Evolutionary conservation across 2,113 vertebrate species (phyloP).

Genomic region (Hystrix cristata): DNA sequence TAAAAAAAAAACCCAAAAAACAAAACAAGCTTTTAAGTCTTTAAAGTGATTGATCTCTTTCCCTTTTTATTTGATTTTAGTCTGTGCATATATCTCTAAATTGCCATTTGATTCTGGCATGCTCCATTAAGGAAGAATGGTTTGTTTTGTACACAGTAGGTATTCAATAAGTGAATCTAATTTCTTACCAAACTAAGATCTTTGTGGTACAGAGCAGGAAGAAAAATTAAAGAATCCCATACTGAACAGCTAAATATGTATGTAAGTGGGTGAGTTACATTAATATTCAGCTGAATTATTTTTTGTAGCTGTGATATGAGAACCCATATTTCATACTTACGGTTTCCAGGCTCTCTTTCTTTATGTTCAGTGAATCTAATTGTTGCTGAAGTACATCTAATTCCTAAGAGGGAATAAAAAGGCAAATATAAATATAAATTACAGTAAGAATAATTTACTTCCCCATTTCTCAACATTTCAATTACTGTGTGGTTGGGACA

Average conservation of each 20-base stretch:
- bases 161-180: slow-evolving; percentile 35
- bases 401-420: slow-evolving; percentile 85
- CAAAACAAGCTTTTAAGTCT: not conserved
- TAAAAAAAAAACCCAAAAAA: not conserved
- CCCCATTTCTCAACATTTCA: slow-evolving; percentile 38
- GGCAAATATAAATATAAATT: slow-evolving; percentile 43
- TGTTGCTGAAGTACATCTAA: slow-evolving; percentile 91
- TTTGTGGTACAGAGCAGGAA: not conserved
- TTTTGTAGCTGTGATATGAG: slow-evolving; percentile 10
- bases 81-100: not conserved
- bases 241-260: slow-evolving; percentile 14
- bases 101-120: slow-evolving; percentile 9
- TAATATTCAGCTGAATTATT: slow-evolving; percentile 20
- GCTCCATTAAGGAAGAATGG: not conserved
- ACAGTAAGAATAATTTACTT: slow-evolving; percentile 22
- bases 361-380: slow-evolving; percentile 88
- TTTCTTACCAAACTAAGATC: slow-evolving; percentile 39
- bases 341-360: slow-evolving; percentile 89
- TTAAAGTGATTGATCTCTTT: not conserved
- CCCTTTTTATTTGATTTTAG: not conserved
- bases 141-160: not conserved
- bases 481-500: not conserved
- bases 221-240: not conserved
- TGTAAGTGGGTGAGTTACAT: not conserved
- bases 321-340: slow-evolving; percentile 86